Evolutionary conservation across 2,888 invertebrate genomes (phyloP).

Genomic region (Chymomyza fuscimana): DNA sequence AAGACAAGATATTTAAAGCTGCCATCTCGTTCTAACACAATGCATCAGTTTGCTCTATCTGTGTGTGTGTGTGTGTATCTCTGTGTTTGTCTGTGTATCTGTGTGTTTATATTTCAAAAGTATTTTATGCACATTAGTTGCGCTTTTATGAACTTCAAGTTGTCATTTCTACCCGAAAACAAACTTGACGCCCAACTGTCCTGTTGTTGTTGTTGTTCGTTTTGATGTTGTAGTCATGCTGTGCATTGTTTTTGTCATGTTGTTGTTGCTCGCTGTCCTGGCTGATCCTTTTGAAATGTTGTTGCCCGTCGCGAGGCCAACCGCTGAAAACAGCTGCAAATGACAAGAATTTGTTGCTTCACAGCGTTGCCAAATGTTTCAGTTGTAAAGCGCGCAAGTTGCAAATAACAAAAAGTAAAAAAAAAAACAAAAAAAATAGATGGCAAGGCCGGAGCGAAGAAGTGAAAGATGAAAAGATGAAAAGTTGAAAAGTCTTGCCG

Average conservation of each 20-base stretch:
- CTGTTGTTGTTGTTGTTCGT: not conserved
- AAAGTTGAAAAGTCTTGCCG: not conserved
- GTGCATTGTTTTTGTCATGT: constrained; percentile 3
- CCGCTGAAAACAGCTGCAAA: constrained; percentile 61
- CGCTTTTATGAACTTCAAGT: constrained; percentile 73
- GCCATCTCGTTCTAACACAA: not conserved
- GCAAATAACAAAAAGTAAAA: too few relatives aligned
- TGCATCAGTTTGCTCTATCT: not conserved
- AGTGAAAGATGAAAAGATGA: not conserved
- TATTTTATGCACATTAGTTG: constrained; percentile 75
- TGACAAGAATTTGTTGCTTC: constrained; percentile 69
- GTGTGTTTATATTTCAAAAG: constrained; percentile 48
- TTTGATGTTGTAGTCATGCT: constrained; percentile 8
- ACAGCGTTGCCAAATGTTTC: not conserved
- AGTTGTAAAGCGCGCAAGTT: not conserved
- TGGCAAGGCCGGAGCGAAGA: too few relatives aligned
- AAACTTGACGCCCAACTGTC: constrained; percentile 58
- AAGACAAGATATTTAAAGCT: constrained; percentile 14
- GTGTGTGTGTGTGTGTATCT: not conserved
- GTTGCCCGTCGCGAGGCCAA: constrained; percentile 15
- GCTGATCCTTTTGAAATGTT: constrained; percentile 38
- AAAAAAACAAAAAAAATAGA: too few relatives aligned
- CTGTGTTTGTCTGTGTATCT: constrained; percentile 16
- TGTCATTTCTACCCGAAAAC: constrained; percentile 63
- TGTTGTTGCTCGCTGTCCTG: not conserved